phyloP scores from a whole-genome alignment of 2,797 vertebrate genomes.

The Zenarchopterus dispar region DNA sequence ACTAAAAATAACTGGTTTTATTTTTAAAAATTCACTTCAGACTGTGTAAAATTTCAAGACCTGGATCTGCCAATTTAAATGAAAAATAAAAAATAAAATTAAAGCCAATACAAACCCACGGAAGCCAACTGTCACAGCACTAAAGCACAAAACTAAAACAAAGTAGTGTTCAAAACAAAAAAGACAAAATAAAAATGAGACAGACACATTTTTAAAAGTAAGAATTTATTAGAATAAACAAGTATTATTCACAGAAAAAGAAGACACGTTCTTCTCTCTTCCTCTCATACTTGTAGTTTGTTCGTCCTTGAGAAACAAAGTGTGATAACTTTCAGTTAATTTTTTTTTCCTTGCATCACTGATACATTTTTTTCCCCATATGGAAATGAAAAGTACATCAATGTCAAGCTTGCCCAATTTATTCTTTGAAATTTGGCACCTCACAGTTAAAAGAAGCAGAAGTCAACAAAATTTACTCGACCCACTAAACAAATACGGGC shows the following conservation, averaged over 20 bases:
- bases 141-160: background rate
- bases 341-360: background rate
- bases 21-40: background rate
- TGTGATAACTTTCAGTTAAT: background rate
- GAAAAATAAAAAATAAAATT: no score
- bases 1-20: background rate
- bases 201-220: constrained; percentile 63
- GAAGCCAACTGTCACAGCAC: no score
- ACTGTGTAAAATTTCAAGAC: background rate
- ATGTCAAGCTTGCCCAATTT: no score
- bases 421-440: no score
- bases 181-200: constrained; percentile 49
- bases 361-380: no score
- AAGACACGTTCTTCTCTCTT: constrained; percentile 16
- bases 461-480: no score
- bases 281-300: background rate
- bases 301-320: background rate
- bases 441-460: no score
- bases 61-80: no score
- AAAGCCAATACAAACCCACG: no score
- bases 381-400: no score
- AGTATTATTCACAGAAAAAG: constrained; percentile 57
- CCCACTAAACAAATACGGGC: background rate
- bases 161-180: background rate
- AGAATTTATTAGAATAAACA: constrained; percentile 79